Base-by-base conservation (phyloP, 64 coral and sea anemone species). In the Acropora yongei region DNA sequence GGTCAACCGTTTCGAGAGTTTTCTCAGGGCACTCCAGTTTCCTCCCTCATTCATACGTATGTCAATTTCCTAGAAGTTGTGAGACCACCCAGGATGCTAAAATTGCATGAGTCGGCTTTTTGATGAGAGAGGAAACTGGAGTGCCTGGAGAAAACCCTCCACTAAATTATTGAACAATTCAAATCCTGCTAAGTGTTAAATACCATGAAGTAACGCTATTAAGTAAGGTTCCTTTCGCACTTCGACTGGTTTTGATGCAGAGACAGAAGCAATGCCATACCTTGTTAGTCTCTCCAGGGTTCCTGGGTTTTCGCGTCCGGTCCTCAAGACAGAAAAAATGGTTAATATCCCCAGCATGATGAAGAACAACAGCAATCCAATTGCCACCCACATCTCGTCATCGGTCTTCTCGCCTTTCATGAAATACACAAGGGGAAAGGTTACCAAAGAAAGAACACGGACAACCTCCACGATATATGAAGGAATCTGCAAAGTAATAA, bases 211-310 rank as follows among this genome's bases (percentile, higher is more conserved):
- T 7, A 55, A 2, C 5, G 5, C 51, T 55, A 7, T 55, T 5
- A 55, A 0, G 10, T 55, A 9, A 55, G 10, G 10, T 55, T 55
- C 5, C 51, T 7, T 55, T 55, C 3, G 3, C 11, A 10, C 58
- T 63, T 63, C 8, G 16, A 12, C 8, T 12, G 9, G 0, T 63
- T 10, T 63, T 63, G 58, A 3, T 8, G 8, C 8, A 8, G 50
- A 63, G 58, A 63, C 58, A 63, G 2, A 13, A 12, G 12, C 11
- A 63, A 63, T 14, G 8, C 16, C 58, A 71, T 78, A 96, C 95
- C 95, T 96, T 39, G 83, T 78, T 42, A 96, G 40, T 74, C 87
- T 93, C 30, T 93, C 92, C 51, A 93, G 16, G 49, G 51, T 87
- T 60, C 88, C 95, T n/a, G 95, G 95, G 51, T 90, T 88, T 51